Percentiles rank a stretch among this genome's conserved stretches.
Evolutionary conservation across 2,888 invertebrate genomes (phyloP).

Genomic region (Lithophane ornitopus): DNA sequence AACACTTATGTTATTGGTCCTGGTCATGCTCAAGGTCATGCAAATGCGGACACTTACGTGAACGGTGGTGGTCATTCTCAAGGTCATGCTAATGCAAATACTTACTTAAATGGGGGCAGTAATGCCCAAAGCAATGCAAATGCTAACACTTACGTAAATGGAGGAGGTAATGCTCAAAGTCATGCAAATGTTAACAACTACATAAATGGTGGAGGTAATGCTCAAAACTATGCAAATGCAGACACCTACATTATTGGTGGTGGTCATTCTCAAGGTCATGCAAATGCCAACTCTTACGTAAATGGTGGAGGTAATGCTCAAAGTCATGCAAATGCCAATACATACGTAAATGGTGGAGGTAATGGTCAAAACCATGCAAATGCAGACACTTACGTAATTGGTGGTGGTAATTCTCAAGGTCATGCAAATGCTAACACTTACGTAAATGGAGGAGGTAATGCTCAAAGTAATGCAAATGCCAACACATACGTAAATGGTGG

Average conservation of each 20-base stretch:
- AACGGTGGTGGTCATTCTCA: not conserved
- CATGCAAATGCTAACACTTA: not conserved
- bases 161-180: not conserved
- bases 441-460: fast-evolving
- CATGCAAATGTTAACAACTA: not conserved
- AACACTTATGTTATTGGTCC: fast-evolving
- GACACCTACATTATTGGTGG: not conserved
- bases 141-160: not conserved
- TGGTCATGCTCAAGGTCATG: too few relatives aligned
- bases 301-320: not conserved
- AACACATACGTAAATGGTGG: not conserved
- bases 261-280: not conserved
- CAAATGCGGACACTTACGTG: too few relatives aligned
- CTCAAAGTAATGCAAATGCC: not conserved
- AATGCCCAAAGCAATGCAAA: not conserved
- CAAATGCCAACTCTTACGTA: not conserved
- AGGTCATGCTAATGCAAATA: too few relatives aligned
- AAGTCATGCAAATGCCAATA: not conserved
- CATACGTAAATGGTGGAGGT: not conserved
- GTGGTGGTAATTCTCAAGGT: fast-evolving
- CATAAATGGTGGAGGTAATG: fast-evolving
- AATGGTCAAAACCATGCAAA: not conserved
- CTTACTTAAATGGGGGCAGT: not conserved
- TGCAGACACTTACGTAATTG: not conserved
- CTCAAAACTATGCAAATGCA: not conserved